Evolutionary conservation across 2,797 vertebrate genomes (phyloP), one percentile per base, ranked within the genome.

Genomic region (Centropyge bicolor): DNA sequence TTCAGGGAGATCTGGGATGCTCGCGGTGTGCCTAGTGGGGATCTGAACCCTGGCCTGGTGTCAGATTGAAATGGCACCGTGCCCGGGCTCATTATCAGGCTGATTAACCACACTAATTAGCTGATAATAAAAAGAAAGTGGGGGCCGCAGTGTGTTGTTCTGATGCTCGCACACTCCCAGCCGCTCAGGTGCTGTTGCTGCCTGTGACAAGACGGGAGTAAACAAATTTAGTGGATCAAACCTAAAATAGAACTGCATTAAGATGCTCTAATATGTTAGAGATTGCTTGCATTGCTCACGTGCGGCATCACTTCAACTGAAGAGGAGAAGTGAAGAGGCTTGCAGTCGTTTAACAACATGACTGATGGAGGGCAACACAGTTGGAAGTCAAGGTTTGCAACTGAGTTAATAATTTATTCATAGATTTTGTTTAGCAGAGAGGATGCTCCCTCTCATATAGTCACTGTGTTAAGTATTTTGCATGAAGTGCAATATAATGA

Each of bases 51-150:
- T 65, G 85, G 83, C 85, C 90, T 82, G 73, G 83, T 91, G 92
- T 94, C 91, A 92, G 86, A 90, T 83, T 89, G 82, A 92, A 92
- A 92, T 90, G 89, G 89, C 92, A 82, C 3, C 9, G 22, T 1
- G 83, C 91, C 88, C 63, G 55, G 87, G 90, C 90, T 95, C 94
- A 95, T 96, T 95, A 93, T 90, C 90, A 93, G 92, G 88, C 93
- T 95, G 93, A 96, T 96, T 95, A 95, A 94, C 84, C 91, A 87
- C 82, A 74, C 93, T 95, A 95, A 96, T 95, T 94, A 96, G 84
- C 92, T 90, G 86, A 88, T 94, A 92, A 96, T 93, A 94, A 92
- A 82, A 75, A 69, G 74, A 73, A 82, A 85, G 83, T 27, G 20
- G 74, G 68, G 78, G 84, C 64, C 57, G 46, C 62, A 17, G 67